phyloP scores from a whole-genome alignment of 92 coral and sea anemone species.

The Epizoanthus fatuus region DNA sequence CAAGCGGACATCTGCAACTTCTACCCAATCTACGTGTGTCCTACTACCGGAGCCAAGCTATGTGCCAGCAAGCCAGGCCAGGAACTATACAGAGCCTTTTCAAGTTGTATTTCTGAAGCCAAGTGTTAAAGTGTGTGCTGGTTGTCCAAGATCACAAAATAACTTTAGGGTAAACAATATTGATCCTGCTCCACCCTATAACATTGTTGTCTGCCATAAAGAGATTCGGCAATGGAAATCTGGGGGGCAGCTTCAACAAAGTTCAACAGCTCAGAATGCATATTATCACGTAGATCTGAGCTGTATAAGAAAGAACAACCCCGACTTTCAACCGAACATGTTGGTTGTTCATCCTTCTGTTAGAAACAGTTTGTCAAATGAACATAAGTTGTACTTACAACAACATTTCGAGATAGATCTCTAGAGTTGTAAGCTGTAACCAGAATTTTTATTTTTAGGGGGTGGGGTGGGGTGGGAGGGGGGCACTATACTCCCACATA shows the following conservation, averaged over 20 bases:
- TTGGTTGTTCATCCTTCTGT: not conserved
- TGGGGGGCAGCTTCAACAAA: conserved; percentile 31
- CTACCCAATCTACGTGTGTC: too few relatives aligned
- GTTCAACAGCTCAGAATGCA: conserved; percentile 31
- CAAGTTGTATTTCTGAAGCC: conserved; percentile 11
- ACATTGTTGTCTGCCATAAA: conserved; percentile 41
- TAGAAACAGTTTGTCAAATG: conserved; percentile 8
- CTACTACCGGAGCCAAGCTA: not conserved
- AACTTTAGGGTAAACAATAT: conserved; percentile 15
- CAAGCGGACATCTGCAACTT: too few relatives aligned
- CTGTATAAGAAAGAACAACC: conserved; percentile 46
- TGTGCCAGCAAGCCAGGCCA: conserved; percentile 37
- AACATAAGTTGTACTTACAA: not conserved
- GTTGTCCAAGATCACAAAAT: conserved; percentile 34
- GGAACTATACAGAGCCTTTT: conserved; percentile 18
- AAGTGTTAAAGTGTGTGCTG: conserved; percentile 44
- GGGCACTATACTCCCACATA: too few relatives aligned
- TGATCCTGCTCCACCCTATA: conserved; percentile 31
- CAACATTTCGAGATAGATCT: too few relatives aligned
- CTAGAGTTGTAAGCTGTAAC: too few relatives aligned
- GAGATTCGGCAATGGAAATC: conserved; percentile 36
- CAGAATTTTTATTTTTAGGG: too few relatives aligned
- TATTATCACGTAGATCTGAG: conserved; percentile 40
- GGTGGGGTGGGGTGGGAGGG: too few relatives aligned
- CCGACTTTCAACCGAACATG: conserved; percentile 31